Percentiles rank a stretch among this genome's conserved stretches.
Conservation (phyloP, 2,888 invertebrate genomes). For the Archips xylosteana region DNA sequence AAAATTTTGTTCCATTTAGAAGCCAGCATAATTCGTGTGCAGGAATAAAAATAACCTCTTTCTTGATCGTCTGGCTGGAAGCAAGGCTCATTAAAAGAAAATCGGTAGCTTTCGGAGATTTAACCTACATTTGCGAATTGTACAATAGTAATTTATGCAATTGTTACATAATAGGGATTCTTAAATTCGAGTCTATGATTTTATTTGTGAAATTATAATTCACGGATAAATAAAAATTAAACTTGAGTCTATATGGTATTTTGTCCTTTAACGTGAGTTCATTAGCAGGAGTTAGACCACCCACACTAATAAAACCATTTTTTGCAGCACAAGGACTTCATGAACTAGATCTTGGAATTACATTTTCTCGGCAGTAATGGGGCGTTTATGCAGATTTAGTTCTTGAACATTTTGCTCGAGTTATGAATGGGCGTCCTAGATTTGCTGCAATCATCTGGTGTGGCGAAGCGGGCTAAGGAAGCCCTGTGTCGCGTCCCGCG, state of each 20-base stretch:
- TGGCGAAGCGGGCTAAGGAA: constrained; percentile 49
- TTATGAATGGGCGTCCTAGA: constrained; percentile 76
- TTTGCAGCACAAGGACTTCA: constrained; percentile 49
- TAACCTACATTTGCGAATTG: too few species aligned
- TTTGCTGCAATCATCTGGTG: constrained; percentile 71
- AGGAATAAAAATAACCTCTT: not conserved
- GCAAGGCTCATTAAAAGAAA: not conserved
- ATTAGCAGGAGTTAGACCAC: not conserved
- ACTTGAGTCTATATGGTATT: not conserved
- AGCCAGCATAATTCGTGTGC: not conserved
- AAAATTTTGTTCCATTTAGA: not conserved
- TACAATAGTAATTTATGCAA: too few species aligned
- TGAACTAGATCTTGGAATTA: constrained; percentile 62
- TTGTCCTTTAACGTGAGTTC: not conserved
- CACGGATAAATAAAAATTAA: too few species aligned
- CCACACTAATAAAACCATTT: constrained; percentile 38
- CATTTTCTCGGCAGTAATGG: constrained; percentile 66
- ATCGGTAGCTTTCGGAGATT: too few species aligned
- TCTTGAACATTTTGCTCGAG: constrained; percentile 68
- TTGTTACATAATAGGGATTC: too few species aligned
- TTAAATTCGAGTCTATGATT: too few species aligned
- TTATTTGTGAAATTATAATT: too few species aligned
- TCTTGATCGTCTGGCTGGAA: too few species aligned
- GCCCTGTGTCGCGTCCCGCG: constrained; percentile 48
- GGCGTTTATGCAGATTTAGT: constrained; percentile 78